Conservation (phyloP, 2,113 vertebrate genomes). For the Macrotis lagotis region DNA sequence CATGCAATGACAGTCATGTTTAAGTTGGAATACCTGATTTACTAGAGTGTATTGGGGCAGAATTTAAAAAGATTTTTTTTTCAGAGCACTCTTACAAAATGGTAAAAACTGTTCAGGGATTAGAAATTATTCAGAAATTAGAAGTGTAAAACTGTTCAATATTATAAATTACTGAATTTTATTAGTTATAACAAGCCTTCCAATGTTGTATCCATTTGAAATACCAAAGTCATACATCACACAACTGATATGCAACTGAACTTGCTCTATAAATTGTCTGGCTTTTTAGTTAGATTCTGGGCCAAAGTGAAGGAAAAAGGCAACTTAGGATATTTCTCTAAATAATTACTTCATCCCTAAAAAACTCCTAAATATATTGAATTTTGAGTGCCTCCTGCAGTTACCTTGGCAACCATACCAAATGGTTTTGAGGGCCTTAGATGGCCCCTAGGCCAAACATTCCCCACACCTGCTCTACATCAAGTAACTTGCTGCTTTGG, state of each 20-base stretch:
- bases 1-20: neutral
- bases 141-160: neutral
- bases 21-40: neutral
- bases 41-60: neutral
- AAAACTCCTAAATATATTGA: too few relatives aligned
- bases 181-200: neutral
- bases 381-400: too few relatives aligned
- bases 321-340: neutral
- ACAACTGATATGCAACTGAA: neutral
- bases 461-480: too few relatives aligned
- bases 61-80: conserved; percentile 22
- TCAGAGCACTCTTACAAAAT: neutral
- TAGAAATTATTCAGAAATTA: neutral
- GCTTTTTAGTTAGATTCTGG: neutral
- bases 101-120: neutral
- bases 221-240: neutral
- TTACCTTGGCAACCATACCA: too few relatives aligned
- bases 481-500: neutral
- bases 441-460: too few relatives aligned
- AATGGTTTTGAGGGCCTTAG: too few relatives aligned
- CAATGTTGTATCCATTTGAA: neutral
- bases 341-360: too few relatives aligned
- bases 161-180: conserved; percentile 17
- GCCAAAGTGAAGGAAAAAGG: neutral
- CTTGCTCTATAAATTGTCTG: neutral